A percentile compares a stretch with the other conserved stretches of the same genome.
Conservation (phyloP, 2,888 invertebrate genomes). For the Nemoura dubitans region DNA sequence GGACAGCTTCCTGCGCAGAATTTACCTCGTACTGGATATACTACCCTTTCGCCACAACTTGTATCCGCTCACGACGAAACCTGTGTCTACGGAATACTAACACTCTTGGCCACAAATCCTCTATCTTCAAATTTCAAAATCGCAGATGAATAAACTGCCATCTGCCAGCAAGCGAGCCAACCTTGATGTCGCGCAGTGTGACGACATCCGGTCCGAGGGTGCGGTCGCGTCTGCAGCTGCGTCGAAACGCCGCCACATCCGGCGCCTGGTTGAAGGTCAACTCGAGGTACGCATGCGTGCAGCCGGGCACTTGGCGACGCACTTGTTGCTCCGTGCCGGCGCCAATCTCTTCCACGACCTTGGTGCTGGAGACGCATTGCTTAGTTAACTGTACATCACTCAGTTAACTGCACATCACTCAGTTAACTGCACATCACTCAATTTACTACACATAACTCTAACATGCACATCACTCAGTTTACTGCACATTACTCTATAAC, state of each 20-base stretch:
- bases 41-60: too few species aligned
- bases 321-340: not conserved
- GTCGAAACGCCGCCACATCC: not conserved
- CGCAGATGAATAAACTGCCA: too few species aligned
- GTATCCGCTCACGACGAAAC: too few species aligned
- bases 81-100: too few species aligned
- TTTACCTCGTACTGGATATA: too few species aligned
- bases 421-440: not conserved
- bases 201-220: not conserved
- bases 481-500: too few species aligned
- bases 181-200: not conserved
- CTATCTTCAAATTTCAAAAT: too few species aligned
- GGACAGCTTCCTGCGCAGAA: too few species aligned
- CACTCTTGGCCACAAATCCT: too few species aligned
- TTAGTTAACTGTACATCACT: not conserved
- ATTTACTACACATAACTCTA: not conserved
- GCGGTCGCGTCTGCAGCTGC: not conserved
- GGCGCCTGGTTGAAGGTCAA: not conserved
- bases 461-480: too few species aligned
- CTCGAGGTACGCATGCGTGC: not conserved
- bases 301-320: not conserved
- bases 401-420: not conserved
- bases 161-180: too few species aligned
- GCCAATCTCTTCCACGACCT: not conserved
- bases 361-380: not conserved